Evolutionary conservation across 2,888 invertebrate genomes (phyloP), one percentile per base, ranked within the genome.

Genomic region (Nymphalis urticae): DNA sequence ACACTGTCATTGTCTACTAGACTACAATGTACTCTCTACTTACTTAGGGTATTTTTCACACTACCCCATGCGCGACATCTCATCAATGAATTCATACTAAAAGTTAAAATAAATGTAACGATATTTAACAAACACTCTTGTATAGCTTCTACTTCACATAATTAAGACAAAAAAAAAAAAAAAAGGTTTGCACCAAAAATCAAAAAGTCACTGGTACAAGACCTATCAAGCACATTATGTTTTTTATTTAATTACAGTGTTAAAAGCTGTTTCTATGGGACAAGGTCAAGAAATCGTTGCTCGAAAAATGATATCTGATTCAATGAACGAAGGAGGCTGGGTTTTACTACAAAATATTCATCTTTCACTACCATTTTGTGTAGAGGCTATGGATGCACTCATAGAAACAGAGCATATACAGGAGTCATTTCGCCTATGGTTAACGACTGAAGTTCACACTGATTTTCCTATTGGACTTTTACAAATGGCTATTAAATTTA

Each of bases 401-500:
- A 95, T 97, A 10, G 97, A 98, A 87, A 95, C 97, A 0, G 97
- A 97, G 79, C 94, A 94, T 63, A 95, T 98, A 19, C 95, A 98
- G 80, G 96, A 96, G 8, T 93, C 95, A 0, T 98, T 98, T 85
- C 94, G 98, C 63, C 94, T 98, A 59, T 99, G 98, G 98, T 94
- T 99, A 75, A 98, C 98, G 0, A 98, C 98, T 0, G 98, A 98
- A 93, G 97, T 97, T 0, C 98, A 99, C 84, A 93, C 95, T 16
- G 96, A 97, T 77, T 99, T 99, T 87, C 98, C 98, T 0, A 99
- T 99, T 79, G 97, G 95, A 7, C 84, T 95, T 48, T 86, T 95
- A 19, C 96, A 98, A 94, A 97, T 97, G 95, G 97, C 98, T 7
- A 98, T 99, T 70, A 99, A 99, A 89, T 99, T 98, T 83, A 99